Evolutionary conservation across 2,113 vertebrate genomes (phyloP).

Genomic region (Seriola quinqueradiata): DNA sequence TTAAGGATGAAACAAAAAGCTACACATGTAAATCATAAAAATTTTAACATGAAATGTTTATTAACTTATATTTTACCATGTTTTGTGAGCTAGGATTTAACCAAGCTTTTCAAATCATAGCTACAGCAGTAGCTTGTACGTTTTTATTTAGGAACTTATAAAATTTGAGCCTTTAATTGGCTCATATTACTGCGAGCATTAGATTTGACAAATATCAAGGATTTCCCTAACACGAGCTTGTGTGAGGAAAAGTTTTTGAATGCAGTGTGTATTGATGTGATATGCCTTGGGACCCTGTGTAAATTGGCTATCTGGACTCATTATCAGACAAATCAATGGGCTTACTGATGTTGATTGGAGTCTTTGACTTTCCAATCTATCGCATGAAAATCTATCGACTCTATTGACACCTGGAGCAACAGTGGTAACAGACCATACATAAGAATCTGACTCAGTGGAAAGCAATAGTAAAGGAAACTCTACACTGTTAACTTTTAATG

Average conservation of each 20-base stretch:
- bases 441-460: constrained; percentile 15
- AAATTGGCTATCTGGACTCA: constrained; percentile 61
- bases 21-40: neutral
- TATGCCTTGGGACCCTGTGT: constrained; percentile 44
- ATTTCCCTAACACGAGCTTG: constrained; percentile 24
- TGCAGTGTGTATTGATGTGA: constrained; percentile 54
- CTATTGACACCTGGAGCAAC: constrained; percentile 42
- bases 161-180: constrained; percentile 16
- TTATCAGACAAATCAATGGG: constrained; percentile 72
- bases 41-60: neutral
- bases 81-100: neutral
- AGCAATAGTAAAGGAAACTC: neutral
- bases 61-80: neutral
- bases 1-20: neutral
- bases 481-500: constrained; percentile 24
- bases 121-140: neutral
- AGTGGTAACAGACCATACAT: constrained; percentile 43
- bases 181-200: neutral
- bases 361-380: constrained; percentile 68
- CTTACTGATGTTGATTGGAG: constrained; percentile 66
- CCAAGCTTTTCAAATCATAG: neutral
- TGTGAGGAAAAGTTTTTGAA: constrained; percentile 52
- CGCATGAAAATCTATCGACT: constrained; percentile 52
- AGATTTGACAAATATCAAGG: neutral
- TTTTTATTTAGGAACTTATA: neutral